These are phyloP conservation scores for Hyposoter dolosus DNA, from an alignment of 2,888 invertebrate genomes.

Conservation along the genomic window DNA sequence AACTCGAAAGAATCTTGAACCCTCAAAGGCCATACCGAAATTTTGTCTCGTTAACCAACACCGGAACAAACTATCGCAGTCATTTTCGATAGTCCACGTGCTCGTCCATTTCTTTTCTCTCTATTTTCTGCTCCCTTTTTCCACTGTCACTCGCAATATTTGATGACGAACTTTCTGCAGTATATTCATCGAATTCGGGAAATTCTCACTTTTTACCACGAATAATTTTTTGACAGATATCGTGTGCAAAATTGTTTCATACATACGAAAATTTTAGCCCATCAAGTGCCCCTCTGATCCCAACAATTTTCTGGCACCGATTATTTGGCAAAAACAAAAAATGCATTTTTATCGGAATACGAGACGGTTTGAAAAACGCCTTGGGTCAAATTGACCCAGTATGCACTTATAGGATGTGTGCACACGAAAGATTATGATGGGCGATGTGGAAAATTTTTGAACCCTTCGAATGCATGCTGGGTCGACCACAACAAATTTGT, in stretches of 20 bases:
- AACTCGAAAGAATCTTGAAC: conserved; percentile 47
- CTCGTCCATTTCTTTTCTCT: conserved; percentile 3
- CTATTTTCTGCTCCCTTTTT: neutral
- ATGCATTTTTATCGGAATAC: too few species aligned
- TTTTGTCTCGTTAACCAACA: conserved; percentile 65
- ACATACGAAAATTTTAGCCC: too few species aligned
- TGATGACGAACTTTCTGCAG: neutral
- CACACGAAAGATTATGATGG: too few species aligned
- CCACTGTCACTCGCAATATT: neutral
- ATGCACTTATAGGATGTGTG: too few species aligned
- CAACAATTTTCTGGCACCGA: too few species aligned
- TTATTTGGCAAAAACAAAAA: too few species aligned
- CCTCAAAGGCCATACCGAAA: conserved; percentile 54
- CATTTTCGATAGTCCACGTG: conserved; percentile 63
- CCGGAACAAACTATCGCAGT: conserved; percentile 65
- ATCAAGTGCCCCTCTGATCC: too few species aligned
- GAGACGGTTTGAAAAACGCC: too few species aligned
- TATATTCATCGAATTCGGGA: conserved; percentile 27
- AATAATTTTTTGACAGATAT: neutral
- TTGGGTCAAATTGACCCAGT: too few species aligned
- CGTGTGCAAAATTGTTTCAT: neutral
- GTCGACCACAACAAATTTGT: too few species aligned
- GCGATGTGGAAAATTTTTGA: too few species aligned
- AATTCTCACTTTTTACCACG: neutral
- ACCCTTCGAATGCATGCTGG: too few species aligned